Conservation (phyloP, 2,113 vertebrate genomes). For the Megalops atlanticus region DNA sequence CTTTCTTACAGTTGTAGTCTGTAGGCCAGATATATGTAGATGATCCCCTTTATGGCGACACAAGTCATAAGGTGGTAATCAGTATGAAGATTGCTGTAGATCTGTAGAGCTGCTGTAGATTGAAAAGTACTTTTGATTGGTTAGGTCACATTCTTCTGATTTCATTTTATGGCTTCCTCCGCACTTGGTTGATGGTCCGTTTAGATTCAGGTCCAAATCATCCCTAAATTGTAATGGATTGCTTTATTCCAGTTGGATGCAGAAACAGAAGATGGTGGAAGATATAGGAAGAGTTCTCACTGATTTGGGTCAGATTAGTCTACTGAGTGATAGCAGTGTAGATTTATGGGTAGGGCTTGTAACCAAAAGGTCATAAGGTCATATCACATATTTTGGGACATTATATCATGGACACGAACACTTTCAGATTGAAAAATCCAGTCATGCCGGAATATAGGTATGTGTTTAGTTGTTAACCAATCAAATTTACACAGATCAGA, state of each 20-base stretch:
- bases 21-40: neutral
- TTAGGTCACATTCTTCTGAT: neutral
- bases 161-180: neutral
- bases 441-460: too few relatives aligned
- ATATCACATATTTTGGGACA: too few relatives aligned
- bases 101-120: neutral
- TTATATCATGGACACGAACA: too few relatives aligned
- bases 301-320: neutral
- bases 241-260: neutral
- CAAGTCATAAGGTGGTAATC: too few relatives aligned
- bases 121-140: neutral
- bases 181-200: neutral
- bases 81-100: neutral
- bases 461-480: too few relatives aligned
- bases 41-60: too few relatives aligned
- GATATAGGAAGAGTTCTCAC: neutral
- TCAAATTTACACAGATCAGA: too few relatives aligned
- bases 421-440: too few relatives aligned
- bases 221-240: neutral
- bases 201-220: neutral
- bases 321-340: too few relatives aligned
- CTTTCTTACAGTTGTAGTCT: neutral
- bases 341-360: neutral
- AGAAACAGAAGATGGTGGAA: neutral
- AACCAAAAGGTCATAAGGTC: too few relatives aligned